These are phyloP conservation scores for Euspilapteryx auroguttella DNA, from an alignment of 2,888 invertebrate species.

Conservation along the genomic window DNA sequence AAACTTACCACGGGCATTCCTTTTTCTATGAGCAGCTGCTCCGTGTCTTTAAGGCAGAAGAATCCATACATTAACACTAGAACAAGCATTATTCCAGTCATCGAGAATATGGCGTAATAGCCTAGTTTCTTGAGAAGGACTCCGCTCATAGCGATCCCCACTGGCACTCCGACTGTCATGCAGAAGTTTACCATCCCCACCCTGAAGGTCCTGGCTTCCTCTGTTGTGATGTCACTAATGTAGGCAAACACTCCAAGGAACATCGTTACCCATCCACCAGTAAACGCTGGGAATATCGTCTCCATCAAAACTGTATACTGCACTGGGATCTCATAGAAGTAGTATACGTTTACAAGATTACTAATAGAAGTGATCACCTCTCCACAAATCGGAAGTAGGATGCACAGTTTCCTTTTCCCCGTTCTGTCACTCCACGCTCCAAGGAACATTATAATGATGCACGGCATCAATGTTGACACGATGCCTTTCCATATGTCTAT, in stretches of 20 bases:
- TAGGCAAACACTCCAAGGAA: constrained; percentile 64
- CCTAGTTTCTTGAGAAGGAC: constrained; percentile 37
- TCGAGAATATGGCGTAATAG: constrained; percentile 44
- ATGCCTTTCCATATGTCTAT: constrained; percentile 61
- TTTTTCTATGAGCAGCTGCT: constrained; percentile 28
- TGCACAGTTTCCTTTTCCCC: constrained; percentile 57
- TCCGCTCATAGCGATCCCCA: constrained; percentile 59
- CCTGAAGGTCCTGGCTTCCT: constrained; percentile 59
- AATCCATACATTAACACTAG: constrained; percentile 72
- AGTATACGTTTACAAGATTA: constrained; percentile 57
- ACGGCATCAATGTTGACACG: constrained; percentile 56
- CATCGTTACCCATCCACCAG: constrained; percentile 62
- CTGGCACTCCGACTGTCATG: constrained; percentile 57
- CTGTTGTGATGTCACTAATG: constrained; percentile 62
- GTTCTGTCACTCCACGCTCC: constrained; percentile 67
- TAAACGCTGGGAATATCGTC: constrained; percentile 49
- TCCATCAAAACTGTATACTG: constrained; percentile 55
- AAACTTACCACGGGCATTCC: constrained; percentile 34
- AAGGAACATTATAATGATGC: constrained; percentile 58
- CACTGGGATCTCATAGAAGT: constrained; percentile 59
- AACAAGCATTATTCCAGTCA: constrained; percentile 37
- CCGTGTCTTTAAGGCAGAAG: constrained; percentile 69
- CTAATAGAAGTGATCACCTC: constrained; percentile 51
- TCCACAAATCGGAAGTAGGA: constrained; percentile 58
- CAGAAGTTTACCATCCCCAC: constrained; percentile 66